These are phyloP conservation scores for Phymorhynchus buccinoides DNA, from an alignment of 1,140 invertebrate genomes.

Conservation along the genomic window DNA sequence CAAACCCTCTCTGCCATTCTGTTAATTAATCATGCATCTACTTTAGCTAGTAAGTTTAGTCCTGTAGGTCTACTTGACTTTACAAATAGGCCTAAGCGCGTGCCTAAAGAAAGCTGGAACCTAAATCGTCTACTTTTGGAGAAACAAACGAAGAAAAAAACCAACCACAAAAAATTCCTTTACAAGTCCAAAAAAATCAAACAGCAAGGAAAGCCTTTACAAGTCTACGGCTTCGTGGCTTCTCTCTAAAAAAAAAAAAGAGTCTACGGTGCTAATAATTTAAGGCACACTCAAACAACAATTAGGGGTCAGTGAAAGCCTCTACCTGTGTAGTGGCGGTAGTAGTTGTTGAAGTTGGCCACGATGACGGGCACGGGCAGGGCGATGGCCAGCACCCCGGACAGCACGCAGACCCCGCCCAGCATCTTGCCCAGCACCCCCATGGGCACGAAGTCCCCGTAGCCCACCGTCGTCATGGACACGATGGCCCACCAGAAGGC, in stretches of 20 bases:
- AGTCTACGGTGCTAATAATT: not conserved
- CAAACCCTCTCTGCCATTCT: no score
- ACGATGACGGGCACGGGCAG: slow-evolving; percentile 98
- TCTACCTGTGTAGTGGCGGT: slow-evolving; percentile 73
- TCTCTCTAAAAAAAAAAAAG: no score
- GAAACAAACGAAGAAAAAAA: not conserved
- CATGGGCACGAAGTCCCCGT: slow-evolving; percentile 65
- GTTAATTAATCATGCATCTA: no score
- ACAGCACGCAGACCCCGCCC: slow-evolving; percentile 93
- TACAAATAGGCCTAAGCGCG: no score
- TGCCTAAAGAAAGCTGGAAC: not conserved
- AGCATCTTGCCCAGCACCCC: slow-evolving; percentile 72
- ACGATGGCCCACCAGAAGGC: slow-evolving; percentile 72
- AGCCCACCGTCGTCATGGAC: slow-evolving; percentile 69
- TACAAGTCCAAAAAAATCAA: no score
- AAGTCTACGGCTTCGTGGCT: no score
- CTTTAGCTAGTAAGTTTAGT: no score
- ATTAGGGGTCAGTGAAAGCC: not conserved
- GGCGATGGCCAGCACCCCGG: slow-evolving; percentile 97
- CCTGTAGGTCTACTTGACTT: no score
- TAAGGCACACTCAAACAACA: not conserved
- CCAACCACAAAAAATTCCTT: not conserved
- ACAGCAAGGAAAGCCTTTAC: no score
- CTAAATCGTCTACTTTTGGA: not conserved
- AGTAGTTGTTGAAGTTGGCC: slow-evolving; percentile 99